Base-by-base conservation (phyloP, 2,797 vertebrate species). In the Enteromius unitaeniatus region DNA sequence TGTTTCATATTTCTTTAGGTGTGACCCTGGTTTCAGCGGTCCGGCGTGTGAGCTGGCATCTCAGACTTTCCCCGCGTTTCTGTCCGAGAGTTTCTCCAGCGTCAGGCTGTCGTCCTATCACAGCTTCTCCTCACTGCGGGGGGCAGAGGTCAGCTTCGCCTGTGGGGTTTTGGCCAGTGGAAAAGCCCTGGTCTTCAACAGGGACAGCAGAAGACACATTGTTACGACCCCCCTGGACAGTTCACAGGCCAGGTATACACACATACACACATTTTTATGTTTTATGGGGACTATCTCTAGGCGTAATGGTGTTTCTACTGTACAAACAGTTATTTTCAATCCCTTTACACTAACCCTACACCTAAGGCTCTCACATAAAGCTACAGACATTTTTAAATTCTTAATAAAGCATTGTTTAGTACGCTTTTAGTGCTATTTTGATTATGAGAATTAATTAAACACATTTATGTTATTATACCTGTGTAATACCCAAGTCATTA, bases 141-240 rank as follows among this genome's bases (percentile, higher is more conserved):
- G 98, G 26, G 98, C 97, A 8, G 97, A 99, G 93, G 96, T 99
- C 93, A 99, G 97, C 92, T 99, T 99, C 0, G 96, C 96, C 78
- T 99, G 98, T 0, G 98, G 98, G 0, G 98, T 99, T 58, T 95
- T 99, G 87, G 97, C 98, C 88, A 98, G 97, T 0, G 97, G 98
- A n/a, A 99, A 99, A 90, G 97, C 98, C 21, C 91, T 99, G 89
- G 97, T 99, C 88, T 99, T 99, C 92, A 99, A 98, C 93, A 96
- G 96, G 88, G 98, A 99, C 26, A 98, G 97, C 31, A 93, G 97
- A 40, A 95, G 98, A 84, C 97, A 99, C 90, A 93, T 99, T 23
- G 93, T 99, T 90, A 99, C 97, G 0, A 93, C 97, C 26, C 97
- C 97, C 21, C 93, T 99, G 37, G 98, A 99, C 95, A 99, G 97